phyloP scores from a whole-genome alignment of 2,113 vertebrate genomes.

The Asarcornis scutulata region DNA sequence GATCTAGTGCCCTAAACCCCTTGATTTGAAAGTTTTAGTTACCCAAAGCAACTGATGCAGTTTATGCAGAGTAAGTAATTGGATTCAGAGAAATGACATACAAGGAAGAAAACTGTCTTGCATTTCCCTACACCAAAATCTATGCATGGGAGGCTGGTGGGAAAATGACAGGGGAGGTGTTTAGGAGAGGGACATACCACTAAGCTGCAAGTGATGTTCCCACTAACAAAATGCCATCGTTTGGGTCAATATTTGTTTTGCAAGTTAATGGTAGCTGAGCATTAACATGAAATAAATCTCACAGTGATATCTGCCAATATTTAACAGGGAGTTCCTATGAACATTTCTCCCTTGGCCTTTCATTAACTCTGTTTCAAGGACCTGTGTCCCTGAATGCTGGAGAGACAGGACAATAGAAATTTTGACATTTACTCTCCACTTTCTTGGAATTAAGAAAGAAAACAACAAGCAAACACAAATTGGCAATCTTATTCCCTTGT shows the following conservation, averaged over 20 bases:
- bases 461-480: neutral
- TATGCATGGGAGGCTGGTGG: neutral
- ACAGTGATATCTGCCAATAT: neutral
- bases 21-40: neutral
- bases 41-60: neutral
- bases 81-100: neutral
- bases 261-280: slow-evolving; percentile 10
- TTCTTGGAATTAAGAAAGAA: neutral
- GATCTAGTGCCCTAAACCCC: neutral
- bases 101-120: neutral
- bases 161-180: neutral
- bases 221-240: neutral
- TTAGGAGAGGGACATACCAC: neutral
- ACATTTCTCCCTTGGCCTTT: neutral
- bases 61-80: neutral
- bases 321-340: slow-evolving; percentile 1
- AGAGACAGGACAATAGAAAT: neutral
- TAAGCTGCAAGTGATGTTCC: too few species aligned
- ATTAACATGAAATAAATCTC: slow-evolving; percentile 29
- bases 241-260: slow-evolving; percentile 40
- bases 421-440: neutral
- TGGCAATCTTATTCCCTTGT: rapidly evolving
- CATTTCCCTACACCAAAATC: neutral
- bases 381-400: neutral
- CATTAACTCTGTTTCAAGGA: neutral